Conservation (phyloP, 2,888 invertebrate genomes). For the Dyspetes luteomarginatus region DNA sequence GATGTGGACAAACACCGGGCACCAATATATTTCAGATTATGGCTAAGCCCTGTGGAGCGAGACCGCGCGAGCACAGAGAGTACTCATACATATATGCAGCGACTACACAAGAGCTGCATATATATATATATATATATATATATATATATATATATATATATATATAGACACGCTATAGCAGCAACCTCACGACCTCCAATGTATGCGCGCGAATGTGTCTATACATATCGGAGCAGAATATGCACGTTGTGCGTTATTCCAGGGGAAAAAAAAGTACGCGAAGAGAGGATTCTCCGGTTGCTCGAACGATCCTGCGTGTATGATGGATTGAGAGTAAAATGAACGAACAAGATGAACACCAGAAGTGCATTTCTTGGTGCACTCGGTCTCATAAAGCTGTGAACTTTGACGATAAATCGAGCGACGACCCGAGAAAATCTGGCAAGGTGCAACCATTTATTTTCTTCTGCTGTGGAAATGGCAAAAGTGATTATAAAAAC, state of each 20-base stretch:
- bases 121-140: not conserved
- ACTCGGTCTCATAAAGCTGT: slow-evolving; percentile 60
- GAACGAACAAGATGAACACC: slow-evolving; percentile 74
- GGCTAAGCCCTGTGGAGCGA: slow-evolving; percentile 68
- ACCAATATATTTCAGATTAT: slow-evolving; percentile 84
- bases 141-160: not conserved
- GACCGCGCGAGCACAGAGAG: slow-evolving; percentile 43
- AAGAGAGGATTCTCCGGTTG: slow-evolving; percentile 27
- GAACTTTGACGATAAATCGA: slow-evolving; percentile 75
- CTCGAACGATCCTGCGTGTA: slow-evolving; percentile 7
- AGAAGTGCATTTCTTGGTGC: slow-evolving; percentile 74
- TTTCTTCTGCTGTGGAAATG: slow-evolving; percentile 55
- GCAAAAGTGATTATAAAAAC: not conserved
- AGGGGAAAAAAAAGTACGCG: not conserved
- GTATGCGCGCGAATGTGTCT: slow-evolving; percentile 1
- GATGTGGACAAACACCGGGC: slow-evolving; percentile 83
- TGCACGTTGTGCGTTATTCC: slow-evolving; percentile 8
- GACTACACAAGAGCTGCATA: not conserved
- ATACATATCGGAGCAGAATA: slow-evolving; percentile 16
- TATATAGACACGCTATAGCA: not conserved
- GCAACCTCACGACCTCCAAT: slow-evolving; percentile 31
- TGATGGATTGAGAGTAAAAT: slow-evolving; percentile 58
- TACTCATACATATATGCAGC: slow-evolving; percentile 22
- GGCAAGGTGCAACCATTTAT: slow-evolving; percentile 62
- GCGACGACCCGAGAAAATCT: slow-evolving; percentile 68